These are phyloP conservation scores for Sisyra terminalis DNA, from an alignment of 2,888 invertebrate genomes.

Conservation along the genomic window DNA sequence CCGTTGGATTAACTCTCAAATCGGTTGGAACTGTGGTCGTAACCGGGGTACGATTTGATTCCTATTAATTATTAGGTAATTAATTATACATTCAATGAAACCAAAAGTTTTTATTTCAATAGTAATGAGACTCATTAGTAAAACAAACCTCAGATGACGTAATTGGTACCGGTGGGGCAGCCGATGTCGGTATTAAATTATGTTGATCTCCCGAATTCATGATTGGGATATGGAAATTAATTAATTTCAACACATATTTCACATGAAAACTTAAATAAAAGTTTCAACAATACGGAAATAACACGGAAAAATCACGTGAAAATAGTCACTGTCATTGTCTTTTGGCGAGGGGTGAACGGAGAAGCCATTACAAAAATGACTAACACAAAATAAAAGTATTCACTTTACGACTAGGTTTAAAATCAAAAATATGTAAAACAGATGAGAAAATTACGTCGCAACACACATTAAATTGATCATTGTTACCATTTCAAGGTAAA, in stretches of 20 bases:
- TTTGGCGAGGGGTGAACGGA: constrained; percentile 50
- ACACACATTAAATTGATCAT: constrained; percentile 1
- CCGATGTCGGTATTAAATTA: constrained; percentile 25
- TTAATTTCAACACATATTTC: constrained; percentile 16
- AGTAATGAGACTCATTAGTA: constrained; percentile 2
- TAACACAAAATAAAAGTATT: constrained; percentile 6
- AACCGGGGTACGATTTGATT: constrained; percentile 27
- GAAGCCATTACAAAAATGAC: constrained; percentile 42
- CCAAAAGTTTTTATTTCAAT: too few species aligned
- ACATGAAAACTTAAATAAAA: constrained; percentile 13
- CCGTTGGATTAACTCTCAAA: constrained; percentile 43
- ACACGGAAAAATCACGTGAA: constrained; percentile 24
- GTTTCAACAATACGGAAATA: background rate
- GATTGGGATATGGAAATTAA: constrained; percentile 15
- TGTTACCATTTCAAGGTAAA: background rate
- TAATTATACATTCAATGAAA: too few species aligned
- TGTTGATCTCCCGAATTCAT: constrained; percentile 44
- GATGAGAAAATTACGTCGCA: background rate
- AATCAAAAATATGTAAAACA: too few species aligned
- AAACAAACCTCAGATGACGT: constrained; percentile 31
- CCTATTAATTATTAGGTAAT: constrained; percentile 1
- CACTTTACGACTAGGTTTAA: background rate
- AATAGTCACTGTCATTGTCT: constrained; percentile 42
- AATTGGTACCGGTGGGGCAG: constrained; percentile 37
- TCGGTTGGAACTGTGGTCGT: constrained; percentile 40